Evolutionary conservation across 2,797 vertebrate species (phyloP).

Genomic region (Percopsis omiscomaycus): DNA sequence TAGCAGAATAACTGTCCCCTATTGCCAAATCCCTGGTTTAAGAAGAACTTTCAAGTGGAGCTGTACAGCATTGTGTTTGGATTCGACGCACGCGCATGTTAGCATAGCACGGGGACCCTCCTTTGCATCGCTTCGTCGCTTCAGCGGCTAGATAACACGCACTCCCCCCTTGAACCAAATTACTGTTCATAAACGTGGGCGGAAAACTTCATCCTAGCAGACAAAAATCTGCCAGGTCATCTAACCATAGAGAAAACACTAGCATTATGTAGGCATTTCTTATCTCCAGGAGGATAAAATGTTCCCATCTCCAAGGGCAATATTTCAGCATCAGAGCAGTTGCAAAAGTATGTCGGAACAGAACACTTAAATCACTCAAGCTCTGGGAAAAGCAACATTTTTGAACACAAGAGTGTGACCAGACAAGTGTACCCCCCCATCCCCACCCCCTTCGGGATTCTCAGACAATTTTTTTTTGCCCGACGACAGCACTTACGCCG

Average conservation of each 20-base stretch:
- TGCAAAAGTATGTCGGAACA: constrained; percentile 42
- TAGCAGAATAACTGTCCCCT: no score
- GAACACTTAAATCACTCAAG: constrained; percentile 47
- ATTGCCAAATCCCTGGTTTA: no score
- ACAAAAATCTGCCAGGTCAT: constrained; percentile 42
- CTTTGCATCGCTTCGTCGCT: no score
- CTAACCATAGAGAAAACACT: constrained; percentile 23
- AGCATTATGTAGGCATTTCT: constrained; percentile 1
- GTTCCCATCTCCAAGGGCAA: constrained; percentile 32
- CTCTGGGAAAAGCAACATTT: constrained; percentile 39
- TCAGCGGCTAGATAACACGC: no score
- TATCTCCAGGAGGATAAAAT: constrained; percentile 35
- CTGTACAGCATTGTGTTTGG: no score
- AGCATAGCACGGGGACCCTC: no score
- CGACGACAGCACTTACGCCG: constrained; percentile 55
- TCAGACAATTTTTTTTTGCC: constrained; percentile 52
- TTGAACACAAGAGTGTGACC: constrained; percentile 36
- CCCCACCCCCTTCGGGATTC: neutral
- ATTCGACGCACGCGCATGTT: no score
- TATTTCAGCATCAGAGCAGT: constrained; percentile 38
- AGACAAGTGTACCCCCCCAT: constrained; percentile 44
- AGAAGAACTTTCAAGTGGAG: no score
- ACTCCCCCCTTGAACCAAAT: neutral
- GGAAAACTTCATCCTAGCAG: constrained; percentile 7
- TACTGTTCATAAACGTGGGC: constrained; percentile 16